These are phyloP conservation scores for Melieria crassipennis DNA, from an alignment of 2,888 invertebrate species.

Conservation along the genomic window DNA sequence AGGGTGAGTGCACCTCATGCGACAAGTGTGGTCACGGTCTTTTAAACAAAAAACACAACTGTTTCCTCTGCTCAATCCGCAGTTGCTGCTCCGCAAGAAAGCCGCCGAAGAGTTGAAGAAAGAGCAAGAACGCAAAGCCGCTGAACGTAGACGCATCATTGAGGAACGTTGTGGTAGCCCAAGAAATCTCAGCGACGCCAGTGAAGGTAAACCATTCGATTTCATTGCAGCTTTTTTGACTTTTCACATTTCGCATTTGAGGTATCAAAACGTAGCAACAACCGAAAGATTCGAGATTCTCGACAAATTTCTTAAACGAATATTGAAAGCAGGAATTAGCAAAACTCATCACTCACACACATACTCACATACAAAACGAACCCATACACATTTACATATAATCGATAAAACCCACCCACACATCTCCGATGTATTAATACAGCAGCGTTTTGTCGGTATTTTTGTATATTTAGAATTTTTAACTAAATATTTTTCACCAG, in stretches of 20 bases:
- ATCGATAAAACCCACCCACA: background rate
- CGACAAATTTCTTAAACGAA: background rate
- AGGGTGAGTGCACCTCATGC: slow-evolving; percentile 76
- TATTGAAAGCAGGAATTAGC: background rate
- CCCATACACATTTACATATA: background rate
- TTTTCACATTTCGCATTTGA: background rate
- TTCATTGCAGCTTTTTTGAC: background rate
- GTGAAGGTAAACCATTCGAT: slow-evolving; percentile 79
- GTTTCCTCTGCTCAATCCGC: slow-evolving; percentile 35
- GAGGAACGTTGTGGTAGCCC: slow-evolving; percentile 94
- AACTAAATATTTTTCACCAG: background rate
- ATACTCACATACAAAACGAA: background rate
- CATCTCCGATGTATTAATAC: background rate
- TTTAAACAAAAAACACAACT: no score
- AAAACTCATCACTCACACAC: background rate
- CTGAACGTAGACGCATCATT: slow-evolving; percentile 96
- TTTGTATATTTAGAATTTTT: slow-evolving; percentile 7
- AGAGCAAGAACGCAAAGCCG: slow-evolving; percentile 98
- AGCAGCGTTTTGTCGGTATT: slow-evolving; percentile 7
- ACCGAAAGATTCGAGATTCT: background rate
- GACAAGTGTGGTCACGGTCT: background rate
- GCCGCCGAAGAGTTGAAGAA: slow-evolving; percentile 99
- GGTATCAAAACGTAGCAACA: background rate
- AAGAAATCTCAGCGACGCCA: slow-evolving; percentile 89
- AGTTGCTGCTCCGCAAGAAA: slow-evolving; percentile 99